Evolutionary conservation across 2,888 invertebrate species (phyloP), one percentile per base, ranked within the genome.

Genomic region (Chromoteleia sp.): DNA sequence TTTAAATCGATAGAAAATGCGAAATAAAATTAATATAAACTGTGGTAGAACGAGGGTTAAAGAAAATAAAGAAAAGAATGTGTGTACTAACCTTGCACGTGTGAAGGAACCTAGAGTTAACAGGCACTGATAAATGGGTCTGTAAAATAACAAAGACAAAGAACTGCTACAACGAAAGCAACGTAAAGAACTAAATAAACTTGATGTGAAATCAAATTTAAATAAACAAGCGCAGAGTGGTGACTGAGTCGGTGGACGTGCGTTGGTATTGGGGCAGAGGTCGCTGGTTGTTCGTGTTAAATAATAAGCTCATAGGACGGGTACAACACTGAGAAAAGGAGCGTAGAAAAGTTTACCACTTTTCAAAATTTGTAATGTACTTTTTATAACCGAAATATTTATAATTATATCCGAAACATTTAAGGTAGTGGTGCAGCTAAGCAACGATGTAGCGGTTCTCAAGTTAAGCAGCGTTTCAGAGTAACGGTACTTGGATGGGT

Each of bases 111-210:
- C 95, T 96, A 95, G 95, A 95, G 94, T 95, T 95, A 94, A 95
- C 94, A 94, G 96, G 96, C 94, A 96, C 96, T 94, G 95, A 95
- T 94, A 96, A 96, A 95, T 95, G 96, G 94, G 95, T 96, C 96
- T 96, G 96, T 93, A 96, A 96, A 95, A 95, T 91, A 91, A 92
- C 92, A 92, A 90, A 91, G 89, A 92, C 92, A 92, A 92, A 92
- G 89, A 90, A 92, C 92, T 92, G 93, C 94, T 93, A 94, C 91
- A 92, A 92, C 90, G 91, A 91, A 91, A 92, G 92, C 92, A 92
- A 94, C 93, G 93, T 93, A 93, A 93, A 93, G 93, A 92, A 92
- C 93, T 88, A 84, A 86, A 85, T 59, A 82, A 86, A 85, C 78
- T 45, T 50, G 67, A 79, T 70, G 45, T 61, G 67, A 74, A 79